Conservation (phyloP, 2,113 vertebrate species). For the Antechinus flavipes region DNA sequence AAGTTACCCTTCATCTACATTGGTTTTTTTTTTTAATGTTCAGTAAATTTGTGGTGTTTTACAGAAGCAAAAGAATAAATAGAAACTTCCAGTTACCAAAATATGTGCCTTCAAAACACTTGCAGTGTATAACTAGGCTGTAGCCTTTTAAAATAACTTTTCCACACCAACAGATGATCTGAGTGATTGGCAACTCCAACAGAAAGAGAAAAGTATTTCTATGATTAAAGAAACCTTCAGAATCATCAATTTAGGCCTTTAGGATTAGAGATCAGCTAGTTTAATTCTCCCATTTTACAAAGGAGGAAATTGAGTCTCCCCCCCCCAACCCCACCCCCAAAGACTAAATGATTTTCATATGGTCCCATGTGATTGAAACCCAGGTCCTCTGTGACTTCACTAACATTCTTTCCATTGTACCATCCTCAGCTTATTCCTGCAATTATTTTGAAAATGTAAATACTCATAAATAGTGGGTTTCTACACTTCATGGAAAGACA, state of each 20-base stretch:
- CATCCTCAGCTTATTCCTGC: background rate
- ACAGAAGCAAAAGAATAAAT: conserved; percentile 30
- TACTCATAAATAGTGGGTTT: background rate
- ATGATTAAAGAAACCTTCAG: background rate
- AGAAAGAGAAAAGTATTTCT: background rate
- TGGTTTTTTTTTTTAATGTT: conserved; percentile 28
- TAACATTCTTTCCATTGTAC: background rate
- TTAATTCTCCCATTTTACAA: background rate
- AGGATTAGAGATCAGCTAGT: background rate
- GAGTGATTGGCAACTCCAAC: background rate
- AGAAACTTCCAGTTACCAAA: conserved; percentile 39
- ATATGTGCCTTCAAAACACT: background rate
- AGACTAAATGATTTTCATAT: background rate
- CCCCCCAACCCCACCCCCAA: background rate
- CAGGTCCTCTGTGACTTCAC: background rate
- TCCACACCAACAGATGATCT: conserved; percentile 46
- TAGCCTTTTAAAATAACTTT: conserved; percentile 35
- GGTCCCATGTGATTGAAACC: background rate
- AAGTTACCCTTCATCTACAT: conserved; percentile 53
- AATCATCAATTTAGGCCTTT: background rate
- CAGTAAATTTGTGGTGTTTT: conserved; percentile 22
- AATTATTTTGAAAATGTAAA: background rate
- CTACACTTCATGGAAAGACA: background rate
- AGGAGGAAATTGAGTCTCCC: background rate
- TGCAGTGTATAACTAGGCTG: background rate